Conservation (phyloP, 2,113 vertebrate genomes). For the Paradisaea rubra region DNA sequence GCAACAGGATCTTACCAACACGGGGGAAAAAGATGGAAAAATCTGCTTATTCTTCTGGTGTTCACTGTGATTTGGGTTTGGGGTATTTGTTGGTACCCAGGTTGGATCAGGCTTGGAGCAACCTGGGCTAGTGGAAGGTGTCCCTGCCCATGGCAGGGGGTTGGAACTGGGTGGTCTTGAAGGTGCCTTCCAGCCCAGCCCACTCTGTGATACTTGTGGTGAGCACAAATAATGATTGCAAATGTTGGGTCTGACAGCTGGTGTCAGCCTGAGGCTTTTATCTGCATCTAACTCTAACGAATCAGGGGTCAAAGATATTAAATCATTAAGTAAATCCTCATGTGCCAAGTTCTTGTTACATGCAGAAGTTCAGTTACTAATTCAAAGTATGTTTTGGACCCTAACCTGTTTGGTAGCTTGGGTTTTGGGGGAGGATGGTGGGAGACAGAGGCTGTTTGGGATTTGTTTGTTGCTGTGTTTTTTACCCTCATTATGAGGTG, state of each 20-base stretch:
- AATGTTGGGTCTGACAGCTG: background rate
- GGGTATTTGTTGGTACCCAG: background rate
- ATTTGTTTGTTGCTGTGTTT: background rate
- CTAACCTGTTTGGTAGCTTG: background rate
- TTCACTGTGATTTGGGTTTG: background rate
- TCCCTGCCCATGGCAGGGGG: background rate
- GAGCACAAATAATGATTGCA: background rate
- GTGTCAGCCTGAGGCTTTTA: background rate
- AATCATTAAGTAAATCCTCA: background rate
- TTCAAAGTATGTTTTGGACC: background rate
- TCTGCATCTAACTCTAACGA: background rate
- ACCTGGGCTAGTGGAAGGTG: background rate
- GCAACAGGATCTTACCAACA: background rate
- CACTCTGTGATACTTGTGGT: background rate
- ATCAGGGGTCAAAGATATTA: background rate
- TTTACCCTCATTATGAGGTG: background rate
- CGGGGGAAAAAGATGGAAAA: rapidly evolving
- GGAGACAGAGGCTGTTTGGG: background rate
- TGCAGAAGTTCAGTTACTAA: background rate
- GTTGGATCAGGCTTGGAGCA: background rate
- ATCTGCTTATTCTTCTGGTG: background rate
- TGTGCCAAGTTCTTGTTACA: background rate
- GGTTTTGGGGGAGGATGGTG: background rate
- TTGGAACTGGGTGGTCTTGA: background rate
- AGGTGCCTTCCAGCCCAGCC: background rate